Evolutionary conservation across 2,797 vertebrate species (phyloP).

Genomic region (Betta splendens): DNA sequence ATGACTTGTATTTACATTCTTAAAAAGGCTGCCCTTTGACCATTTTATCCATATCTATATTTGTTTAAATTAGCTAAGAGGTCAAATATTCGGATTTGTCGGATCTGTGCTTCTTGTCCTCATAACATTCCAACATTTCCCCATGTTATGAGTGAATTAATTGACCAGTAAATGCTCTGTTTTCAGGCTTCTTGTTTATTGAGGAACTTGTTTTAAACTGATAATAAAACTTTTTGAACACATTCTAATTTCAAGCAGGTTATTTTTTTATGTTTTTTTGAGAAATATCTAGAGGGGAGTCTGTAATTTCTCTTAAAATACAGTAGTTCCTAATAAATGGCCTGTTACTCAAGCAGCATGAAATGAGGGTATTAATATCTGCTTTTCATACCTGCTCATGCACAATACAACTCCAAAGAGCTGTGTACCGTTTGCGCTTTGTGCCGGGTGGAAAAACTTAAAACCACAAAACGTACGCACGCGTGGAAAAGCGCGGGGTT

Average conservation of each 20-base stretch:
- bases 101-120: too few species aligned
- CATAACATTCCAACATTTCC: too few species aligned
- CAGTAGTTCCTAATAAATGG: not conserved
- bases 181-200: not conserved
- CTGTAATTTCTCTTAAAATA: not conserved
- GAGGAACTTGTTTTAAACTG: not conserved
- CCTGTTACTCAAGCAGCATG: not conserved
- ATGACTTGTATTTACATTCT: too few species aligned
- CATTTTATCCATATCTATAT: too few species aligned
- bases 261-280: slow-evolving; percentile 2
- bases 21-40: too few species aligned
- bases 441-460: slow-evolving; percentile 12
- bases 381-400: slow-evolving; percentile 11
- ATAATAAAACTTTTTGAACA: not conserved
- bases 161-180: not conserved
- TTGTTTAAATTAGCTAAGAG: too few species aligned
- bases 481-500: slow-evolving; percentile 7
- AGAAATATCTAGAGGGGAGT: not conserved
- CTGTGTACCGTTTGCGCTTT: slow-evolving; percentile 28
- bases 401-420: slow-evolving; percentile 10
- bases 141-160: not conserved
- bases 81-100: too few species aligned
- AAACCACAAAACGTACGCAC: too few species aligned
- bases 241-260: not conserved
- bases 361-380: not conserved